Conservation (phyloP, 2,888 invertebrate genomes). For the Tiphia femorata region DNA sequence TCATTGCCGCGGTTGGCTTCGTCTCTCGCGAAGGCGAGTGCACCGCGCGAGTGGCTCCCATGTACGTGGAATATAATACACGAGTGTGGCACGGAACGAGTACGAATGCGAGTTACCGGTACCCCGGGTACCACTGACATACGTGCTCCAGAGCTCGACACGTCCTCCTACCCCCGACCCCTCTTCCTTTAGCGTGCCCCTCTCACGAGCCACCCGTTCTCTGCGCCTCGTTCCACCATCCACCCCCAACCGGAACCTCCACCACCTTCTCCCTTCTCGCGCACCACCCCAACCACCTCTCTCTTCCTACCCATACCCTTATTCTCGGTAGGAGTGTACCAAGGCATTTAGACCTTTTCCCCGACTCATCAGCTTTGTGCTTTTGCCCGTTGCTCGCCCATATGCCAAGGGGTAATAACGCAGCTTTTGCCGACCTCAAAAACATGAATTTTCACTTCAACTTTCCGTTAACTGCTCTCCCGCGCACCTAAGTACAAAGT, state of each 20-base stretch:
- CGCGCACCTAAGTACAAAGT: constrained; percentile 63
- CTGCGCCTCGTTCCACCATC: constrained; percentile 23
- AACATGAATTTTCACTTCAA: constrained; percentile 69
- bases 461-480: constrained; percentile 64
- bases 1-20: constrained; percentile 61
- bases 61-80: constrained; percentile 38
- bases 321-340: constrained; percentile 47
- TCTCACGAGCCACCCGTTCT: not conserved
- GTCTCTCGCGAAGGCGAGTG: constrained; percentile 51
- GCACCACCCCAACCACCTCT: constrained; percentile 1
- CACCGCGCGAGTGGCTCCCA: constrained; percentile 33
- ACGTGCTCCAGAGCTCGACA: constrained; percentile 43
- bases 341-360: constrained; percentile 66
- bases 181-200: not conserved
- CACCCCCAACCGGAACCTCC: not conserved
- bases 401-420: constrained; percentile 57
- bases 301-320: constrained; percentile 28
- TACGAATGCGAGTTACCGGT: constrained; percentile 54
- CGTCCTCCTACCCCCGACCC: constrained; percentile 23
- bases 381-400: constrained; percentile 48
- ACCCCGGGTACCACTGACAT: constrained; percentile 46
- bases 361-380: constrained; percentile 68
- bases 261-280: constrained; percentile 1
- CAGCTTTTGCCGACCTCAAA: constrained; percentile 59
- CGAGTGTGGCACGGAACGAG: constrained; percentile 41